Evolutionary conservation across 1,140 invertebrate species (phyloP).

Genomic region (Polypedilum pembai): DNA sequence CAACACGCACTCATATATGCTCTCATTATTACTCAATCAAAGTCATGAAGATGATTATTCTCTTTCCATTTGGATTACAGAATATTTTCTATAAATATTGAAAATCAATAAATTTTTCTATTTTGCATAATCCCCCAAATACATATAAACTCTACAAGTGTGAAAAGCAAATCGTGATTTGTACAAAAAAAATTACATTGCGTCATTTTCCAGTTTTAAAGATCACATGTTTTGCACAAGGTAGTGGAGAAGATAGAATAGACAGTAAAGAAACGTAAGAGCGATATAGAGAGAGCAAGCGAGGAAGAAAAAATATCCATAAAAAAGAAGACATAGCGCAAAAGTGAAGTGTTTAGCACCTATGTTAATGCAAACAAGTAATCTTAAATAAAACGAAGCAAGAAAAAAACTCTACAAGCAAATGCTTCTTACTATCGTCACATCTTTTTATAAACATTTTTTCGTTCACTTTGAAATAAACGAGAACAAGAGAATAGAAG

Average conservation of each 20-base stretch:
- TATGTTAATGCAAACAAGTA: neutral
- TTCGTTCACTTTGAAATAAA: no score
- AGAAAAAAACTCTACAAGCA: neutral
- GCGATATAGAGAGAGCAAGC: neutral
- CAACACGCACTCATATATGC: no score
- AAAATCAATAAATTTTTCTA: slow-evolving; percentile 1
- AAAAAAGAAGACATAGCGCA: neutral
- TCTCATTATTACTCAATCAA: no score
- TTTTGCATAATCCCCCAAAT: neutral
- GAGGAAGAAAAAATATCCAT: neutral
- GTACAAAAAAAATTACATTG: neutral
- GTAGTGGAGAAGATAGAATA: neutral
- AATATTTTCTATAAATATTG: no score
- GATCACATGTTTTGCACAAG: slow-evolving; percentile 1
- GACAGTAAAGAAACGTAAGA: neutral
- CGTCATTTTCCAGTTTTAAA: slow-evolving; percentile 10
- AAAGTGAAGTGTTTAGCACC: neutral
- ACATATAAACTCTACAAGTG: neutral
- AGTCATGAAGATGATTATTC: no score
- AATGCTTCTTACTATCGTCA: neutral
- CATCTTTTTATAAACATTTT: neutral
- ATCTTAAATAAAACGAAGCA: neutral
- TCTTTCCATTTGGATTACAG: no score
- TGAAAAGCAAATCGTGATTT: neutral
- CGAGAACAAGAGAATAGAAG: no score